phyloP scores from a whole-genome alignment of 1,140 invertebrate species.

The Globodera rostochiensis region DNA sequence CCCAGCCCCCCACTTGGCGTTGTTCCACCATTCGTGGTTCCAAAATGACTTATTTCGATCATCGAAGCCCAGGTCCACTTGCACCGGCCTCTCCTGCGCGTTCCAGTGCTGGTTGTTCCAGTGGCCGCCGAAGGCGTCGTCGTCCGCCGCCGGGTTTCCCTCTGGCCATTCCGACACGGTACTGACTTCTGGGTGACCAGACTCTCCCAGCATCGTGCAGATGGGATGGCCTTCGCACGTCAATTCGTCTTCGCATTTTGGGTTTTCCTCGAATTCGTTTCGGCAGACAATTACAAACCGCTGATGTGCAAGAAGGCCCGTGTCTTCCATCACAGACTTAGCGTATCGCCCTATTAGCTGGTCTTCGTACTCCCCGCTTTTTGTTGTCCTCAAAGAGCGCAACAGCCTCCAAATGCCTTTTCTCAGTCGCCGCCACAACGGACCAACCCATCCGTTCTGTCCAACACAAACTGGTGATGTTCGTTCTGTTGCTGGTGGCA shows the following conservation, averaged over 20 bases:
- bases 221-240: neutral
- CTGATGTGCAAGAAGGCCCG: too few relatives aligned
- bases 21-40: constrained; percentile 53
- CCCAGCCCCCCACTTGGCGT: constrained; percentile 42
- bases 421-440: neutral
- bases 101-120: constrained; percentile 53
- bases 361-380: neutral
- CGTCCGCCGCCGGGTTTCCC: constrained; percentile 32
- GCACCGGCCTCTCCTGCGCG: constrained; percentile 41
- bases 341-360: too few relatives aligned
- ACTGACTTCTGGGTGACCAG: neutral
- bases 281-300: too few relatives aligned
- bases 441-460: neutral
- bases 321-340: neutral
- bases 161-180: constrained; percentile 13
- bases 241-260: neutral
- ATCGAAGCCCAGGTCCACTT: constrained; percentile 49
- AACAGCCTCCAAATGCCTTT: constrained; percentile 5
- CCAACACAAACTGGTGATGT: neutral
- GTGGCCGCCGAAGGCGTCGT: constrained; percentile 42
- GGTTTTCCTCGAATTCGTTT: too few relatives aligned
- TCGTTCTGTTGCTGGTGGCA: neutral
- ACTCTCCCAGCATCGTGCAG: neutral
- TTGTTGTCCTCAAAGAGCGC: neutral
- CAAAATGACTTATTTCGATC: constrained; percentile 43